Evolutionary conservation across 2,888 invertebrate genomes (phyloP), one percentile per base, ranked within the genome.

Genomic region (Balanococcus diminutus): DNA sequence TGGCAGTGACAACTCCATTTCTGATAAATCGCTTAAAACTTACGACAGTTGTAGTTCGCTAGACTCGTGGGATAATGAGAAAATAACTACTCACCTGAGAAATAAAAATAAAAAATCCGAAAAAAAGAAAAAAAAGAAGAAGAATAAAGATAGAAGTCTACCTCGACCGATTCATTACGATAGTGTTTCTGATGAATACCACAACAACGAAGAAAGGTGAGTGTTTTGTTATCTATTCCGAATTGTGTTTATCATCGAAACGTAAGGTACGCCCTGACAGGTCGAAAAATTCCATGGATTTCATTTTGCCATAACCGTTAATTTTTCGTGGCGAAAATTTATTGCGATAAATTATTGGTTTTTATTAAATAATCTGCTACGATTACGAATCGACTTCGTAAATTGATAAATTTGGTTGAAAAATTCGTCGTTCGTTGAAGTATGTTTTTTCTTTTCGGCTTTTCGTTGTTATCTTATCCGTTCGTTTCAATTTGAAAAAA

Each of bases 61-160:
- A 8, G 75, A 79, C 36, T 32, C 75, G 16, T 82, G 56, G 31
- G 28, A 25, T 31, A 32, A 31, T 51, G 82, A 46, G 56, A 82
- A 82, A 82, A 31, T 19, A 25, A 11, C 31, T 19, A 6, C 42
- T 32, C 19, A 51, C 4, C 16, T 14, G 31, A 56, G n/a, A 56
- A 82, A 6, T 16, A 56, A 31, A 56, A 46, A 3, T 9, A 82
- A 82, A 82, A 82, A 56, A 51, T 79, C 28, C 8, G 82, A 82
- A 56, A 31, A 56, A 31, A 51, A 19, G 51, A 46, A 51, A 14
- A 46, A 56, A n/a, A 82, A 51, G 32, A 51, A 82, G 31, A 82
- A 82, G n/a, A 31, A 72, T 11, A 72, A 79, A 19, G 75, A 79
- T 14, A 32, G 36, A 36, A 79, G 8, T 79, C 16, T 31, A 19